phyloP scores from a whole-genome alignment of 2,797 vertebrate genomes.

The Streptopelia turtur region DNA sequence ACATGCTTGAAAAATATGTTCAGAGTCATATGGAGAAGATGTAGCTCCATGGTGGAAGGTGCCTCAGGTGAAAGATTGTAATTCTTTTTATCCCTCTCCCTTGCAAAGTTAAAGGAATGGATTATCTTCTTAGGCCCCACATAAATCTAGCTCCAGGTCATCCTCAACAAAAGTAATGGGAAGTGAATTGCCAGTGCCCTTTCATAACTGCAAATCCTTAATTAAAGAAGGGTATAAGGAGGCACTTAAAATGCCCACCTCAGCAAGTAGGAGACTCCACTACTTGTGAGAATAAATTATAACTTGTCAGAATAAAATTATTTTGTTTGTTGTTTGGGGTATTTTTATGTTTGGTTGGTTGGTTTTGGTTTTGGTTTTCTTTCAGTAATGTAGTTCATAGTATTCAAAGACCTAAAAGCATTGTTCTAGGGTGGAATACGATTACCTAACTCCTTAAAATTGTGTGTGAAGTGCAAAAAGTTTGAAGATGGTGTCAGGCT shows the following conservation, averaged over 20 bases:
- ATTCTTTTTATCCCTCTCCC: not conserved
- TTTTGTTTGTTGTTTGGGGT: not conserved
- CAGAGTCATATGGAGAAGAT: not conserved
- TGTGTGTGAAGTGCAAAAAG: not conserved
- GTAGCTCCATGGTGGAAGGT: not conserved
- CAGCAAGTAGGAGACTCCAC: not conserved
- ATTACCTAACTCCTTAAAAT: not conserved
- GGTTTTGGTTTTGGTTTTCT: not conserved
- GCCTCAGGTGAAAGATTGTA: not conserved
- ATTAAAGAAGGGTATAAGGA: not conserved
- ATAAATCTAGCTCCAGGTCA: conserved; percentile 1
- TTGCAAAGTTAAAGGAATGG: not conserved
- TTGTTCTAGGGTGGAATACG: not conserved
- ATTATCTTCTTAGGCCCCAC: not conserved
- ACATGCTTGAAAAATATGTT: not conserved
- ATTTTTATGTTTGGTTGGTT: no score
- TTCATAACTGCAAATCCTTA: not conserved
- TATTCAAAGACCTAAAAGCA: not conserved
- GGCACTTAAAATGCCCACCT: not conserved
- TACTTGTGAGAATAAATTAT: not conserved
- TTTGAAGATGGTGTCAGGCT: not conserved
- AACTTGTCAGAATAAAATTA: not conserved
- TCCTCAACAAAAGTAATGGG: not conserved
- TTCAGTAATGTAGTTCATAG: not conserved
- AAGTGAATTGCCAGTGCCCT: not conserved